Percentiles rank a stretch among this genome's conserved stretches.
phyloP scores from a whole-genome alignment of 2,888 invertebrate species.

The Selenia dentaria region DNA sequence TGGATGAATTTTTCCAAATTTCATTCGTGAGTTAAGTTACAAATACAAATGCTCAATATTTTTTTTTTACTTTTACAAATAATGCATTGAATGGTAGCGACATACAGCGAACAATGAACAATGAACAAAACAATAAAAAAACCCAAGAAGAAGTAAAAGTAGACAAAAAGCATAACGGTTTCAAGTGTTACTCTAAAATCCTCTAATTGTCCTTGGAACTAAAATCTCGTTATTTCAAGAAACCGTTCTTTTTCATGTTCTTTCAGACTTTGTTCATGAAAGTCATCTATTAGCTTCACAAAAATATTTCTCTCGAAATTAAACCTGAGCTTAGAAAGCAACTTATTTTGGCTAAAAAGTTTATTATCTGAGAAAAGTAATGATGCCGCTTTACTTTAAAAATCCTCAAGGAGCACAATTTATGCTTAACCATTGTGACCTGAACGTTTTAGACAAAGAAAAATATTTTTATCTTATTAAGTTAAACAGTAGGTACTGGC shows the following conservation, averaged over 20 bases:
- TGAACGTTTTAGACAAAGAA: background rate
- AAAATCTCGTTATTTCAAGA: background rate
- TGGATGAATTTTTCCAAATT: too few species aligned
- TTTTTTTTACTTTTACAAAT: too few species aligned
- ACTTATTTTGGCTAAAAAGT: conserved; percentile 8
- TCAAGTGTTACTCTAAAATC: too few species aligned
- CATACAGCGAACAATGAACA: too few species aligned
- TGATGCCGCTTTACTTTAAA: conserved; percentile 5
- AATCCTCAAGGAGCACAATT: conserved; percentile 5
- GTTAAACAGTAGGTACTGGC: too few species aligned
- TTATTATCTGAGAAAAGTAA: conserved; percentile 18
- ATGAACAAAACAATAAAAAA: too few species aligned
- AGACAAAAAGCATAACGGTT: too few species aligned
- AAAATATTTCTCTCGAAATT: conserved; percentile 1
- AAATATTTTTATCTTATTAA: too few species aligned
- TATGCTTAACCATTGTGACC: conserved; percentile 1
- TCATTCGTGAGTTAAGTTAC: too few species aligned
- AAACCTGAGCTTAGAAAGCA: conserved; percentile 7
- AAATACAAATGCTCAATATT: too few species aligned
- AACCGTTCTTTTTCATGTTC: background rate
- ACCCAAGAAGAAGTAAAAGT: too few species aligned
- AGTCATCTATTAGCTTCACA: background rate
- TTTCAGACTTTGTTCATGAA: background rate
- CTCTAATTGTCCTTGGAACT: background rate
- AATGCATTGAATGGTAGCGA: too few species aligned